Percentiles rank a stretch among this genome's conserved stretches.
Conservation (phyloP, 2,888 invertebrate genomes). For the Corythucha ciliata region DNA sequence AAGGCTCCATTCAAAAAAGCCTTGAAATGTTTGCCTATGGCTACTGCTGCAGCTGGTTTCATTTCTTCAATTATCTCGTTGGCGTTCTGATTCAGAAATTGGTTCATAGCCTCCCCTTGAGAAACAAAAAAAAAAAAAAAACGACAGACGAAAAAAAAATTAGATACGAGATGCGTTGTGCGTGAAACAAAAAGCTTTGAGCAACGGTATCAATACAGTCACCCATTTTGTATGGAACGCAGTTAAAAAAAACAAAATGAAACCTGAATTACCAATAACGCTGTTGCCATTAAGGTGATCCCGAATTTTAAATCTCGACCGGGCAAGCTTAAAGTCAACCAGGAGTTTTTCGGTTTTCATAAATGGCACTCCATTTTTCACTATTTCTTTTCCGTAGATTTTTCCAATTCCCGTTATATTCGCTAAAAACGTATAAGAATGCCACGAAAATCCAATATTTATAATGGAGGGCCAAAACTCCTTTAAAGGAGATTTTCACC, state of each 20-base stretch:
- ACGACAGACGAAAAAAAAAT: background rate
- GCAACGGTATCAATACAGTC: no score
- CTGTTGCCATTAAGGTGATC: conserved; percentile 67
- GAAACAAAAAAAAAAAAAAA: background rate
- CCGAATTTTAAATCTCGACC: conserved; percentile 58
- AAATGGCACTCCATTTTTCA: conserved; percentile 51
- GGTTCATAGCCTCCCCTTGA: conserved; percentile 69
- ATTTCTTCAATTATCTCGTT: conserved; percentile 74
- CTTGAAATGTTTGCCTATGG: conserved; percentile 65
- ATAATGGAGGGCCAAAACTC: background rate
- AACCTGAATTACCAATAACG: conserved; percentile 65
- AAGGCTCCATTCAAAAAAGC: conserved; percentile 63
- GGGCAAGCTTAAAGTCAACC: conserved; percentile 61
- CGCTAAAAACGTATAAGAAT: conserved; percentile 44
- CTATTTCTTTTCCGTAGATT: conserved; percentile 58
- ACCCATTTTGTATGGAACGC: no score
- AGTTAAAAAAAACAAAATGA: no score
- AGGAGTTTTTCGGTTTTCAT: conserved; percentile 58
- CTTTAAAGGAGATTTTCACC: no score
- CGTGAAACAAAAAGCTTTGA: no score
- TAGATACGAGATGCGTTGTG: background rate
- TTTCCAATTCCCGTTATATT: conserved; percentile 62
- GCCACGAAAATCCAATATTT: conserved; percentile 1
- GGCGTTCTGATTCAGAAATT: conserved; percentile 70
- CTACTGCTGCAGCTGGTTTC: conserved; percentile 62